A percentile compares a stretch with the other conserved stretches of the same genome.
Evolutionary conservation across 2,888 invertebrate species (phyloP).

Genomic region (Lithophane ornitopus): DNA sequence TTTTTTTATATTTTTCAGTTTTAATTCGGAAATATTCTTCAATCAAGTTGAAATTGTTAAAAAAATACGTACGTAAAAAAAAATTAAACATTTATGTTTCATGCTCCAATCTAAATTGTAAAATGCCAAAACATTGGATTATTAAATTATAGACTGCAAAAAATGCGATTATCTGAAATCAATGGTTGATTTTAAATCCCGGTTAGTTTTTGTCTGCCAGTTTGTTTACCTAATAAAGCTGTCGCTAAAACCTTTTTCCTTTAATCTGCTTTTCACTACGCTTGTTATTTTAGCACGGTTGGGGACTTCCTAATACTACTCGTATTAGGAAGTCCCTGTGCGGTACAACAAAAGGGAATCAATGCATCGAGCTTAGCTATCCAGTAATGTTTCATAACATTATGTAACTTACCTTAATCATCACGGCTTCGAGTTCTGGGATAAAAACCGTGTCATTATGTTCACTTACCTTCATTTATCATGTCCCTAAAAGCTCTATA

Average conservation of each 20-base stretch:
- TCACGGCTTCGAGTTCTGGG: neutral
- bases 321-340: neutral
- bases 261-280: conserved; percentile 13
- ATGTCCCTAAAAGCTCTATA: neutral
- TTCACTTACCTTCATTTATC: neutral
- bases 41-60: neutral
- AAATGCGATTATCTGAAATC: conserved; percentile 6
- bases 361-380: neutral
- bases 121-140: neutral
- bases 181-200: conserved; percentile 10
- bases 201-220: conserved; percentile 14
- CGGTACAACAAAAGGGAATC: neutral
- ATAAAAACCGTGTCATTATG: neutral
- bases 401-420: neutral
- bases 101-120: neutral
- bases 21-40: neutral
- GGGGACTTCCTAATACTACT: no score
- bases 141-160: neutral
- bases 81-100: neutral
- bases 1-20: no score
- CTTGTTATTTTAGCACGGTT: conserved; percentile 18
- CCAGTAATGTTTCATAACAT: neutral
- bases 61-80: neutral
- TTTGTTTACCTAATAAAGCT: conserved; percentile 34
- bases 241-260: conserved; percentile 19